Percentiles rank a stretch among this genome's conserved stretches.
These are phyloP conservation scores for Coranthus polyacanthus DNA, from an alignment of 2,797 vertebrate species.

Conservation along the genomic window DNA sequence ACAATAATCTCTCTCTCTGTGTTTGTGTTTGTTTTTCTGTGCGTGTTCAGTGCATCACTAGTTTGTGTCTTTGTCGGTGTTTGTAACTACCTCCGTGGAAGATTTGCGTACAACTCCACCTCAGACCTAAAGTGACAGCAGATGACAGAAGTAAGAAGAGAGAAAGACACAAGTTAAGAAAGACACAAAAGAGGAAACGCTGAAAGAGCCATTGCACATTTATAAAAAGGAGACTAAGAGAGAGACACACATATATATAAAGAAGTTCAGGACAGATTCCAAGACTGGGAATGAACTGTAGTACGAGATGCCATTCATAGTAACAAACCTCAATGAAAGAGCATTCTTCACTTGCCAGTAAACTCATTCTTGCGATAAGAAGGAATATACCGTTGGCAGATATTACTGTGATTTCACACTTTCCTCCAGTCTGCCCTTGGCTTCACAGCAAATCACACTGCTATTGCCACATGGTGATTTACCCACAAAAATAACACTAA, in stretches of 20 bases:
- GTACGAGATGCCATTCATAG: constrained; percentile 36
- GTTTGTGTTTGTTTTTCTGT: constrained; percentile 35
- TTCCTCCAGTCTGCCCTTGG: constrained; percentile 49
- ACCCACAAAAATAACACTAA: constrained; percentile 39
- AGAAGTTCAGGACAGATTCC: constrained; percentile 43
- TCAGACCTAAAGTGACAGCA: constrained; percentile 86
- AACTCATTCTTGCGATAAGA: constrained; percentile 41
- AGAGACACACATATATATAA: constrained; percentile 42
- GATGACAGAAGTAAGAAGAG: constrained; percentile 71
- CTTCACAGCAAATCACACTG: constrained; percentile 41
- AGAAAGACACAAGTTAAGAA: constrained; percentile 61
- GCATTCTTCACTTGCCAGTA: constrained; percentile 39
- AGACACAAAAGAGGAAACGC: constrained; percentile 62
- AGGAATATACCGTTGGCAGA: constrained; percentile 49
- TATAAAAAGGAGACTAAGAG: constrained; percentile 59
- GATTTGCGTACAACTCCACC: constrained; percentile 89
- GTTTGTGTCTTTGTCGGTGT: constrained; percentile 64
- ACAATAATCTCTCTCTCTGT: constrained; percentile 25
- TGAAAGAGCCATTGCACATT: constrained; percentile 72
- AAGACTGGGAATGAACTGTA: constrained; percentile 49
- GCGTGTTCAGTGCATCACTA: constrained; percentile 28
- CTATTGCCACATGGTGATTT: constrained; percentile 58
- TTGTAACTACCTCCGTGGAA: constrained; percentile 88
- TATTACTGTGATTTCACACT: constrained; percentile 63
- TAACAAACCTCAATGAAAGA: constrained; percentile 52